Percentiles rank a stretch among this genome's conserved stretches.
These are phyloP conservation scores for Strix uralensis DNA, from an alignment of 2,113 vertebrate species.

Conservation along the genomic window DNA sequence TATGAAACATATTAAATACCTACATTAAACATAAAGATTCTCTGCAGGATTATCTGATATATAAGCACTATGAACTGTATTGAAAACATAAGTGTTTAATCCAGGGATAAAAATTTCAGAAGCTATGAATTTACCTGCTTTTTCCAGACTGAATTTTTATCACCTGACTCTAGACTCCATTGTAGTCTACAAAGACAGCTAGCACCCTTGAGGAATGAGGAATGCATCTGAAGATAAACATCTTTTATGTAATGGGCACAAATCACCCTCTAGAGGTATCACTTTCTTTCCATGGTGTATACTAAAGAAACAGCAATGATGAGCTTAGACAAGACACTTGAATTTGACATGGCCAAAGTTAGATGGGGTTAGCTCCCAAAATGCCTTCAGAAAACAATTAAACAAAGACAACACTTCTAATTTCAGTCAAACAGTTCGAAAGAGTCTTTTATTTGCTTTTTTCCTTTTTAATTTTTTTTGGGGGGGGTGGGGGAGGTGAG, in stretches of 20 bases:
- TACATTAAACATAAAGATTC: background rate
- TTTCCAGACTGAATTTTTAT: background rate
- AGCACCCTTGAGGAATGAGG: background rate
- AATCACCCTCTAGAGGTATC: background rate
- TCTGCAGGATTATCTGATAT: background rate
- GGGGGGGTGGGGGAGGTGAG: too few relatives aligned
- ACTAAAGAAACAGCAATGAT: background rate
- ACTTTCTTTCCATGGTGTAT: background rate
- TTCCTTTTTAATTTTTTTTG: background rate
- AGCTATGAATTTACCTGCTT: background rate
- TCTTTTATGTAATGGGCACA: background rate
- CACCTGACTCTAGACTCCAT: background rate
- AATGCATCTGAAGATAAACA: background rate
- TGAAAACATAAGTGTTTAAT: background rate
- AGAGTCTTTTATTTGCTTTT: background rate
- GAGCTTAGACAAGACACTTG: background rate
- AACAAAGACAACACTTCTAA: background rate
- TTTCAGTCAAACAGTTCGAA: background rate
- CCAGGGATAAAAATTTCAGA: background rate
- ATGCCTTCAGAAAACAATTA: background rate
- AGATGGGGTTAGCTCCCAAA: background rate
- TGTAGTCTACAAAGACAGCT: background rate
- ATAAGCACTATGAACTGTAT: background rate
- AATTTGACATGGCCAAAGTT: background rate
- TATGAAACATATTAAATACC: background rate